A percentile compares a stretch with the other conserved stretches of the same genome.
Evolutionary conservation across 2,888 invertebrate genomes (phyloP).

Genomic region (Cacoxenus indagator): DNA sequence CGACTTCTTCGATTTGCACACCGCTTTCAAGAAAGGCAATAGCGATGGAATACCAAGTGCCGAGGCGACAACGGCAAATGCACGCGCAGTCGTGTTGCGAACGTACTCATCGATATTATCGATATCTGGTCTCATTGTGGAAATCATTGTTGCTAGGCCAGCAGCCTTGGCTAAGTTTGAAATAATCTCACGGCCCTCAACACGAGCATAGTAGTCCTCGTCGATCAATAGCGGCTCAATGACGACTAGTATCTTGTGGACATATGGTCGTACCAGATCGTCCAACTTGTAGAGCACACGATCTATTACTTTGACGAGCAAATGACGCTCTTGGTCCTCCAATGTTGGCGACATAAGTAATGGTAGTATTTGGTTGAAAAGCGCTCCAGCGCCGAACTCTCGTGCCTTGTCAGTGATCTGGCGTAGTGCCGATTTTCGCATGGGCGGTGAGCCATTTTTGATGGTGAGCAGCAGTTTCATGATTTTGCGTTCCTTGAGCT

Average conservation of each 20-base stretch:
- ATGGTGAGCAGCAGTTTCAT: conserved; percentile 99
- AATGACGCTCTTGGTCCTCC: conserved; percentile 98
- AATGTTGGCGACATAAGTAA: conserved; percentile 99
- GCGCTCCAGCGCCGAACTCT: conserved; percentile 97
- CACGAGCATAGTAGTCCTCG: conserved; percentile 99
- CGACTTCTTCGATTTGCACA: conserved; percentile 98
- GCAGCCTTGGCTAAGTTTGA: conserved; percentile 99
- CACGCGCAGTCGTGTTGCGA: conserved; percentile 98
- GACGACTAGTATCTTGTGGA: conserved; percentile 99
- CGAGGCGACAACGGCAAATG: conserved; percentile 99
- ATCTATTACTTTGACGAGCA: conserved; percentile 99
- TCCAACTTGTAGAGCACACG: conserved; percentile 98
- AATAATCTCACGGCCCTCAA: conserved; percentile 99
- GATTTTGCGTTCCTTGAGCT: conserved; percentile 98
- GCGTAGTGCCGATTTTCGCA: conserved; percentile 97
- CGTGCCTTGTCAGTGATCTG: conserved; percentile 99
- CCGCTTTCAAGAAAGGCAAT: conserved; percentile 97
- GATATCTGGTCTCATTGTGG: conserved; percentile 99
- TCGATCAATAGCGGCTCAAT: conserved; percentile 99
- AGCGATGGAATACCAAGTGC: conserved; percentile 97
- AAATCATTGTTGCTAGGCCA: conserved; percentile 99
- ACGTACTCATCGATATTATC: conserved; percentile 99
- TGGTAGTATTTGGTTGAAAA: conserved; percentile 99
- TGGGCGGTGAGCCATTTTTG: conserved; percentile 99
- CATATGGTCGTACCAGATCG: conserved; percentile 98